Evolutionary conservation across 2,888 invertebrate genomes (phyloP), one percentile per base, ranked within the genome.

Genomic region (Muscina levida): DNA sequence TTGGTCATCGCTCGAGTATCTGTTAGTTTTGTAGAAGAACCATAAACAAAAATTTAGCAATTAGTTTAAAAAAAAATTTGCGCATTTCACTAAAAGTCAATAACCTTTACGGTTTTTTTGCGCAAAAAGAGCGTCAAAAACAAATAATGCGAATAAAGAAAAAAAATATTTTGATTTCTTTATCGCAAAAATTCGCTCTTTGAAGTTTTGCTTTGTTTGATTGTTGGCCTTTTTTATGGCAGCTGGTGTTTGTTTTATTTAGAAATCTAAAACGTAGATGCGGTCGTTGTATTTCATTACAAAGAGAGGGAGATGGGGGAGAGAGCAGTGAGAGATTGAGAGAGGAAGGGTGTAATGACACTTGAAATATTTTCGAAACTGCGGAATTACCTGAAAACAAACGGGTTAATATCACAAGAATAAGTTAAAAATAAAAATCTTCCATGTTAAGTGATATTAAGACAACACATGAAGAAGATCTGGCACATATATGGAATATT

Each of bases 61-160:
- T 39, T 48, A 48, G 22, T 62, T 59, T 5, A 31, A 48, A 37
- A 11, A 22, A 59, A 31, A 46, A 67, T 74, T 67, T 72, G 62
- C 75, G 56, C 71, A 78, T 70, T 57, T 78, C 8, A 74, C 24
- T 15, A 39, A 62, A 72, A 68, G 79, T 76, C 79, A 79, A 76
- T 53, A 72, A 79, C 76, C 79, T 37, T 37, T 48, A 10, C 22
- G 19, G 17, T 17, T 17, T 10, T 22, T 48, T 70, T 70, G 57
- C 48, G 8, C 42, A 13, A 53, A 53, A 13, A 2, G 13, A 44
- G 22, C 24, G 51, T 10, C 37, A 44, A 11, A 8, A 56, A 56
- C 11, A 26, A 19, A 53, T 11, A 57, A 56, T 31, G 11, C 59
- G 1, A 10, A 24, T 22, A 53, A 53, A 53, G 31, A 31, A 57